These are phyloP conservation scores for Neuroterus valhalla DNA, from an alignment of 1,140 invertebrate genomes.

Conservation along the genomic window DNA sequence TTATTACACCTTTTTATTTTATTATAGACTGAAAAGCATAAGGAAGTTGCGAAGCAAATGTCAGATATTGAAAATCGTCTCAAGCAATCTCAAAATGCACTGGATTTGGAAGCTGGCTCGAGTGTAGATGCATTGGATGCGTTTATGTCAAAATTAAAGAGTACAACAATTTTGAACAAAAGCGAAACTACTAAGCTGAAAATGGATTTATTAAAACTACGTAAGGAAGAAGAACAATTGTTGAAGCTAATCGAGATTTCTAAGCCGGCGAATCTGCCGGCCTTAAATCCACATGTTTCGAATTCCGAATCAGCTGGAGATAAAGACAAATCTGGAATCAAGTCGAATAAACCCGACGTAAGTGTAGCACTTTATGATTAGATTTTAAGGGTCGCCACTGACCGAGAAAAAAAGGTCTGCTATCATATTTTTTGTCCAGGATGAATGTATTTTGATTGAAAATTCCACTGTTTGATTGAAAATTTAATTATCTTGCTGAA, in stretches of 20 bases:
- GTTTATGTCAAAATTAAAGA: constrained; percentile 82
- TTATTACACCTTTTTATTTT: constrained; percentile 18
- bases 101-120: constrained; percentile 42
- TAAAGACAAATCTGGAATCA: constrained; percentile 3
- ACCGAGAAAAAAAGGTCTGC: too few species aligned
- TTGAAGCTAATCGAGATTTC: constrained; percentile 86
- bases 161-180: constrained; percentile 69
- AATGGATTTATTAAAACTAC: constrained; percentile 80
- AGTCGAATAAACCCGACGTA: constrained; percentile 23
- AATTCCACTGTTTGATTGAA: too few species aligned
- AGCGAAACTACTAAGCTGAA: constrained; percentile 67
- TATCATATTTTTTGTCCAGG: too few species aligned
- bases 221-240: constrained; percentile 81
- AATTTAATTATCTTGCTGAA: too few species aligned
- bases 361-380: too few species aligned
- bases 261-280: constrained; percentile 82
- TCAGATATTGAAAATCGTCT: constrained; percentile 78
- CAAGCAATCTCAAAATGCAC: constrained; percentile 67
- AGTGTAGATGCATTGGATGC: constrained; percentile 82
- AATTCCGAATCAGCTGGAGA: not conserved
- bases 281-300: constrained; percentile 62
- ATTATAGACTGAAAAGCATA: constrained; percentile 82
- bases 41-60: constrained; percentile 77
- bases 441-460: too few species aligned
- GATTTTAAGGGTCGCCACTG: too few species aligned